Conservation (phyloP, 2,113 vertebrate genomes). For the Lichenostomus cassidix region DNA sequence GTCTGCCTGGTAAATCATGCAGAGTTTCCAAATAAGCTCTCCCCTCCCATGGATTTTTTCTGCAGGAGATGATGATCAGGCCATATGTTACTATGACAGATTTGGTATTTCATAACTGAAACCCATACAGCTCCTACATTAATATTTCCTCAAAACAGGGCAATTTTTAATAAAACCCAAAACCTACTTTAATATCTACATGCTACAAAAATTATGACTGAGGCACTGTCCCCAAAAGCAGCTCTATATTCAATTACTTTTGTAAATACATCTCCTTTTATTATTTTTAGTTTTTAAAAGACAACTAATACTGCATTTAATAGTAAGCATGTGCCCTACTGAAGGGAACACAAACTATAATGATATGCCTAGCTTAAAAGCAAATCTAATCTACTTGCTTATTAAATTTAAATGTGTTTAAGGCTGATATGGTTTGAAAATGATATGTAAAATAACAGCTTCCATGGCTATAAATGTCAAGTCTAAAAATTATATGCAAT, state of each 20-base stretch:
- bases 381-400: conserved; percentile 84
- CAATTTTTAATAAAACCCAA: not conserved
- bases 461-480: conserved; percentile 82
- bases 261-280: conserved; percentile 21
- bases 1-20: conserved; percentile 39
- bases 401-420: conserved; percentile 88
- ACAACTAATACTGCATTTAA: conserved; percentile 69
- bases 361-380: conserved; percentile 82
- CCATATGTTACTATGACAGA: conserved; percentile 50
- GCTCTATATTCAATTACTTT: conserved; percentile 57
- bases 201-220: not conserved
- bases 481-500: conserved; percentile 79
- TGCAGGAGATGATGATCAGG: conserved; percentile 28
- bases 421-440: conserved; percentile 81
- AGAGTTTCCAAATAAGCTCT: conserved; percentile 56
- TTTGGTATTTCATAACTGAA: conserved; percentile 37
- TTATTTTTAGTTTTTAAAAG: conserved; percentile 70
- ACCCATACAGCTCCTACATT: not conserved
- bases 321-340: conserved; percentile 42
- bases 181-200: not conserved
- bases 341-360: conserved; percentile 66
- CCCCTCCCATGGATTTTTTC: conserved; percentile 47
- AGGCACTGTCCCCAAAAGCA: not conserved
- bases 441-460: conserved; percentile 81
- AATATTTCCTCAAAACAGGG: conserved; percentile 10